phyloP scores from a whole-genome alignment of 2,797 vertebrate genomes.

The Xiphophorus birchmanni region DNA sequence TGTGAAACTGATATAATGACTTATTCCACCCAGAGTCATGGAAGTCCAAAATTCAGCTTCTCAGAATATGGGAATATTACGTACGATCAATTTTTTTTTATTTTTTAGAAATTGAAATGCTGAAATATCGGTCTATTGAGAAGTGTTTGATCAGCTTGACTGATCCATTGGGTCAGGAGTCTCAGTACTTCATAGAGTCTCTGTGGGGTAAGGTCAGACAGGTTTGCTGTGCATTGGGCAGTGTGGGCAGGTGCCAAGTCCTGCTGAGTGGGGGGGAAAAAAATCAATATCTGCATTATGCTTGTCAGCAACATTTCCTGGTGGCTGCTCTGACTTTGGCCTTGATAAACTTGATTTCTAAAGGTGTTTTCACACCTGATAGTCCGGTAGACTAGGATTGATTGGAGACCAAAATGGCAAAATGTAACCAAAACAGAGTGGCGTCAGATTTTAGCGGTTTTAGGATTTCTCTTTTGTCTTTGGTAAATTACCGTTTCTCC shows the following conservation, averaged over 20 bases:
- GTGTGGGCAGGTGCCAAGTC: neutral
- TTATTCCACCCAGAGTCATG: neutral
- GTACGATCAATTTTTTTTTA: neutral
- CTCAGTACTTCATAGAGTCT: neutral
- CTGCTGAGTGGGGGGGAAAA: neutral
- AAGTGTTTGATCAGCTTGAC: neutral
- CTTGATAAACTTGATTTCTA: neutral
- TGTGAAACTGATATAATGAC: neutral
- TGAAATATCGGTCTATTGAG: neutral
- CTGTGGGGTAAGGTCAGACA: neutral
- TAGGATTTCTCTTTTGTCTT: too few species aligned
- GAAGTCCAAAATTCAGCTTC: neutral
- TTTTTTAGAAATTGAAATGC: neutral
- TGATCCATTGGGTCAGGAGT: neutral
- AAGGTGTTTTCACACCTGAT: neutral
- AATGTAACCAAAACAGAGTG: too few species aligned
- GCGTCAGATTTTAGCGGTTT: too few species aligned
- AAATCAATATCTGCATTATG: slow-evolving; percentile 2
- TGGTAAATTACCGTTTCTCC: too few species aligned
- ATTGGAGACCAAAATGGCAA: too few species aligned
- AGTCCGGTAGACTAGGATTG: too few species aligned
- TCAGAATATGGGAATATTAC: neutral
- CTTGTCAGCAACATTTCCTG: neutral
- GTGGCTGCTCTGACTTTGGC: neutral
- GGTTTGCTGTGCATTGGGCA: neutral